Percentiles rank a stretch among this genome's conserved stretches.
Evolutionary conservation across 2,797 vertebrate species (phyloP).

Genomic region (Menidia menidia): DNA sequence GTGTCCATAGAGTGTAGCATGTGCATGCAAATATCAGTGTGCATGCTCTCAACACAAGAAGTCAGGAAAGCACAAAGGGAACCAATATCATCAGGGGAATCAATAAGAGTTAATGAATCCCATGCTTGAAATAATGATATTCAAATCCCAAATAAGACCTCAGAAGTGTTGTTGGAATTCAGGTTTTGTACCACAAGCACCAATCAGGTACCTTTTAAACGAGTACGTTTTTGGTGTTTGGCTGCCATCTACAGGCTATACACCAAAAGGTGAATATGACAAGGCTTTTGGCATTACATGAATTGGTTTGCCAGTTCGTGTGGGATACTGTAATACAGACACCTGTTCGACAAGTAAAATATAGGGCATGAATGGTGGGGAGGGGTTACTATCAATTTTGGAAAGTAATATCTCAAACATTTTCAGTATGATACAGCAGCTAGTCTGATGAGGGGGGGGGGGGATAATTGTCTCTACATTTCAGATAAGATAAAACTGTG

Average conservation of each 20-base stretch:
- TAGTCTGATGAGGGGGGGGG: too few species aligned
- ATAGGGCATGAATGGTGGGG: too few species aligned
- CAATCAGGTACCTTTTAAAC: background rate
- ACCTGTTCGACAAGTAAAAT: too few species aligned
- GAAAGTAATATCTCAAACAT: too few species aligned
- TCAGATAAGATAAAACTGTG: too few species aligned
- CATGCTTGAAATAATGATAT: conserved; percentile 56
- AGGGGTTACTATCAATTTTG: too few species aligned
- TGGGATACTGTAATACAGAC: too few species aligned
- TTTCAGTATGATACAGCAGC: too few species aligned
- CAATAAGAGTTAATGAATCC: conserved; percentile 58
- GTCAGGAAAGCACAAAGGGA: conserved; percentile 11
- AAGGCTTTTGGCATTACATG: too few species aligned
- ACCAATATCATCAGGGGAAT: conserved; percentile 8
- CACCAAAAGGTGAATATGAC: background rate
- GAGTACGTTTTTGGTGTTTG: background rate
- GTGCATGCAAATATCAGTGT: conserved; percentile 4
- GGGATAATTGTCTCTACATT: too few species aligned
- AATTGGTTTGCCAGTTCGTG: too few species aligned
- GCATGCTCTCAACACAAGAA: conserved; percentile 7
- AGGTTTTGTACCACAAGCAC: background rate
- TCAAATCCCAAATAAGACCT: conserved; percentile 43
- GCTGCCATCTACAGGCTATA: conserved; percentile 53
- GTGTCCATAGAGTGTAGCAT: conserved; percentile 9
- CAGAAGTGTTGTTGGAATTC: conserved; percentile 11